Evolutionary conservation across 2,888 invertebrate genomes (phyloP), one percentile per base, ranked within the genome.

Genomic region (Psylliodes chrysocephalus): DNA sequence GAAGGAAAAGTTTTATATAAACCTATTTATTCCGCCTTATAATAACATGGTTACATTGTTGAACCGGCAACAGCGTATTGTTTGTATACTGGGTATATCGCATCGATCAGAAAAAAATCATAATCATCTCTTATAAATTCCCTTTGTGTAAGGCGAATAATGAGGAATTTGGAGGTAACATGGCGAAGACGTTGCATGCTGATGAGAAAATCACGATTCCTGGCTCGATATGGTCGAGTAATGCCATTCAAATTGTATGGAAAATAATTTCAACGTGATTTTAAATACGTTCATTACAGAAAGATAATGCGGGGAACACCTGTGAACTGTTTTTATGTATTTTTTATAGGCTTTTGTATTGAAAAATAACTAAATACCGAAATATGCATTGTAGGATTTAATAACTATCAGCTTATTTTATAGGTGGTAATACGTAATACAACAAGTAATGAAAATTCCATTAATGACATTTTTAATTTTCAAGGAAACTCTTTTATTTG

Each of bases 81-180:
- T 10, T 5, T 25, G 2, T 30, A 30, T 10, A 12, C 8, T 44
- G 17, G 17, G 44, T 14, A 17, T 17, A 5, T 8, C 17, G 15
- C n/a, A n/a, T 44, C 19, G 44, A 17, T 17, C 15, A 44, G 18
- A 44, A 44, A 12, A n/a, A 17, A 14, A 44, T 44, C 17, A 30
- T 17, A 44, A 44, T 44, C 17, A 44, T 44, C 44, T 44, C 44
- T 44, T 44, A 12, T 7, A 44, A 40, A 40, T 40, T 40, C 40
- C 14, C 40, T 40, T 40, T 40, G 40, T 44, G 44, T 44, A 44
- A 44, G 10, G 44, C 17, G 44, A 17, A 44, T 44, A 44, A 44
- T 44, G 17, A 14, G 44, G 44, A 17, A 44, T 44, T 44, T 44
- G 18, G 44, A 19, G 44, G 40, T 40, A 40, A 40, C n/a, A 4